phyloP scores from a whole-genome alignment of 2,797 vertebrate genomes.

The Pangasius krempfi region DNA sequence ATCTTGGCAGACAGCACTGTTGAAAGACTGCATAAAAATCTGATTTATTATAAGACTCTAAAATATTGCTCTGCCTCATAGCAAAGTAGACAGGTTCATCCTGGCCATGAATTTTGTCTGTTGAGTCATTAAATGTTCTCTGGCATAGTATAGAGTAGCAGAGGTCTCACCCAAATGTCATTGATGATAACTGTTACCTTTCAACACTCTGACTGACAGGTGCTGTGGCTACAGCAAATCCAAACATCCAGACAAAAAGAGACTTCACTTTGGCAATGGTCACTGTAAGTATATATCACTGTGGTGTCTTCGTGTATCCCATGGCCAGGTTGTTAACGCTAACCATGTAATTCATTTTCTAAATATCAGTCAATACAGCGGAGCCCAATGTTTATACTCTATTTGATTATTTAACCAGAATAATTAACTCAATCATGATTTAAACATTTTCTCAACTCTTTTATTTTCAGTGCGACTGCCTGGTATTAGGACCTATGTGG shows the following conservation, averaged over 20 bases:
- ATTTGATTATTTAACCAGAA: not conserved
- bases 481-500: conserved; percentile 92
- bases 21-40: conserved; percentile 70
- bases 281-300: conserved; percentile 84
- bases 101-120: conserved; percentile 47
- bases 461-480: conserved; percentile 87
- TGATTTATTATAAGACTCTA: conserved; percentile 71
- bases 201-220: conserved; percentile 78
- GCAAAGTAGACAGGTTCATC: conserved; percentile 62
- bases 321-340: not conserved
- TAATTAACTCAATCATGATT: not conserved
- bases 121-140: conserved; percentile 47
- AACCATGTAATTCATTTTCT: not conserved
- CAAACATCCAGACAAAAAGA: conserved; percentile 94
- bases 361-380: not conserved
- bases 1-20: conserved; percentile 64
- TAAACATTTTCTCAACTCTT: not conserved
- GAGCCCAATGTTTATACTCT: not conserved
- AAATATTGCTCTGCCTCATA: conserved; percentile 71
- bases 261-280: conserved; percentile 95
- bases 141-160: conserved; percentile 47
- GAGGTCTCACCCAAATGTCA: conserved; percentile 58
- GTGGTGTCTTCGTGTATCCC: conserved; percentile 17
- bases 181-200: conserved; percentile 67
- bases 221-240: conserved; percentile 95